phyloP scores from a whole-genome alignment of 2,888 invertebrate genomes.

The Lottia gigantea region DNA sequence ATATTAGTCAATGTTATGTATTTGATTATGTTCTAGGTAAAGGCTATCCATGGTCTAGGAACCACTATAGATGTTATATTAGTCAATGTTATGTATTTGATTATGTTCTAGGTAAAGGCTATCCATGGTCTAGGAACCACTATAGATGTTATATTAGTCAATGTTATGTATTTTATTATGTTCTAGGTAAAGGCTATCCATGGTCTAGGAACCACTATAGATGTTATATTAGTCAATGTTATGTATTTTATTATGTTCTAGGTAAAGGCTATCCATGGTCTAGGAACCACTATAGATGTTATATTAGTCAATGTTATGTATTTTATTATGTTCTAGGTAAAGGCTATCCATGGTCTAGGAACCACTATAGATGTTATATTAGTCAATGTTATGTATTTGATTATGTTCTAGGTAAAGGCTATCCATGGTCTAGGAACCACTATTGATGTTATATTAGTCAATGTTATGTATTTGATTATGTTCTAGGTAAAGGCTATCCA shows the following conservation, averaged over 20 bases:
- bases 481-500: constrained; percentile 89
- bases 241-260: constrained; percentile 65
- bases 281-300: constrained; percentile 95
- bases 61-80: too few species aligned
- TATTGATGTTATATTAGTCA: constrained; percentile 97
- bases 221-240: constrained; percentile 98
- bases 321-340: constrained; percentile 73
- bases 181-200: constrained; percentile 89
- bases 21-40: too few species aligned
- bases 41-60: too few species aligned
- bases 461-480: constrained; percentile 76
- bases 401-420: constrained; percentile 80
- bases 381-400: constrained; percentile 76
- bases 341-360: constrained; percentile 90
- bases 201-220: constrained; percentile 93
- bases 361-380: constrained; percentile 99
- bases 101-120: constrained; percentile 80
- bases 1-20: too few species aligned
- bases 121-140: constrained; percentile 93
- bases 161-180: constrained; percentile 76
- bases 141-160: constrained; percentile 97
- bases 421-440: constrained; percentile 93
- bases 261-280: constrained; percentile 95
- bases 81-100: too few species aligned
- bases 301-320: constrained; percentile 94